A percentile compares a stretch with the other conserved stretches of the same genome.
These are phyloP conservation scores for Sitobion miscanthi DNA, from an alignment of 1,140 invertebrate species.

Conservation along the genomic window DNA sequence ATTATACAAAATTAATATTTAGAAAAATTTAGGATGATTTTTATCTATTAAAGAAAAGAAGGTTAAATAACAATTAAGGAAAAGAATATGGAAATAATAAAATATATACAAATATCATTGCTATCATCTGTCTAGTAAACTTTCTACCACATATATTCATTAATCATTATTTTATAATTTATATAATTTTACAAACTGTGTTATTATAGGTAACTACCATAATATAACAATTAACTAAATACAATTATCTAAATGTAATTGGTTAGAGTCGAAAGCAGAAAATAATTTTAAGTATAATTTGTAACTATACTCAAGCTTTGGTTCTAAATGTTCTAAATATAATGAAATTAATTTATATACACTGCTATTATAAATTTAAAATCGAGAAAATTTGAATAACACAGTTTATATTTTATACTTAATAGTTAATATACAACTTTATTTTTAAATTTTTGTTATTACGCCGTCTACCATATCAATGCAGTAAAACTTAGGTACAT, in stretches of 20 bases:
- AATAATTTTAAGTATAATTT: not conserved
- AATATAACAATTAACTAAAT: not conserved
- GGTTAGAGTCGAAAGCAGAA: not conserved
- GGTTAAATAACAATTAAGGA: not conserved
- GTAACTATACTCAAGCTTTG: not conserved
- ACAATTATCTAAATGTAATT: not conserved
- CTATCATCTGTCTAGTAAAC: not conserved
- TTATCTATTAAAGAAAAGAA: not conserved
- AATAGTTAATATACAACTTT: not conserved
- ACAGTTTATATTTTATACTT: not conserved
- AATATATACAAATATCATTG: not conserved
- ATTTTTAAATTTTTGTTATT: not conserved
- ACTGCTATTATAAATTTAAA: not conserved
- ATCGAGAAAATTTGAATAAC: not conserved
- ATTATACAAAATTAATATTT: not conserved
- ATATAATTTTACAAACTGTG: not conserved
- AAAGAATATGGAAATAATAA: not conserved
- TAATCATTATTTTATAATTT: not conserved
- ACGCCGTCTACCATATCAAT: not conserved
- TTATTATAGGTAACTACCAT: not conserved
- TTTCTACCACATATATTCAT: not conserved
- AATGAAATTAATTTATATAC: not conserved
- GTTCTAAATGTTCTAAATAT: not conserved
- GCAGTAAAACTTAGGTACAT: not conserved
- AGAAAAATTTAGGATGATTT: not conserved